These are phyloP conservation scores for Calliphora vicina DNA, from an alignment of 1,140 invertebrate species.

Conservation along the genomic window DNA sequence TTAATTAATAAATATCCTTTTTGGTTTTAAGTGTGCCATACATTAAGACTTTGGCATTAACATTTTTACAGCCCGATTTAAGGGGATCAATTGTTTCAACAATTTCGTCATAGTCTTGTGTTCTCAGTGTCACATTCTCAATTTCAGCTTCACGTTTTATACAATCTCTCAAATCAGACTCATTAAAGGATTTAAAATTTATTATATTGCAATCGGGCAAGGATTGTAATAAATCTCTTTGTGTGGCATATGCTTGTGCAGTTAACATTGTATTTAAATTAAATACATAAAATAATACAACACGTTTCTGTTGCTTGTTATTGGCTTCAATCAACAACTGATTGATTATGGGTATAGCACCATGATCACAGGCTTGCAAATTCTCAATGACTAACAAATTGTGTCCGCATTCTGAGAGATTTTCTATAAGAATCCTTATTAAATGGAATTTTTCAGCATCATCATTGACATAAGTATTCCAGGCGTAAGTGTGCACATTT, in stretches of 20 bases:
- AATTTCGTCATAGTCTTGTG: slow-evolving; percentile 29
- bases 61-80: slow-evolving; percentile 48
- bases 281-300: slow-evolving; percentile 53
- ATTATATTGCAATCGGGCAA: slow-evolving; percentile 48
- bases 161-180: slow-evolving; percentile 48
- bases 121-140: slow-evolving; percentile 40
- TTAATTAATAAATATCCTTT: neutral
- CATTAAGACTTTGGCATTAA: slow-evolving; percentile 36
- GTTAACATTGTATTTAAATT: slow-evolving; percentile 43
- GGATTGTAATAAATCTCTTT: slow-evolving; percentile 50
- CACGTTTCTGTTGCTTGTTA: slow-evolving; percentile 42
- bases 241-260: slow-evolving; percentile 43
- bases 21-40: slow-evolving; percentile 17
- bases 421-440: slow-evolving; percentile 46
- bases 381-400: slow-evolving; percentile 56
- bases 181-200: slow-evolving; percentile 44
- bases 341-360: slow-evolving; percentile 48
- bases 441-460: slow-evolving; percentile 48
- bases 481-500: slow-evolving; percentile 53
- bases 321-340: slow-evolving; percentile 41
- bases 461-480: slow-evolving; percentile 50
- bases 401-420: slow-evolving; percentile 49
- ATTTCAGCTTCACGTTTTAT: slow-evolving; percentile 44
- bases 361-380: slow-evolving; percentile 46
- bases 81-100: slow-evolving; percentile 41